phyloP scores from a whole-genome alignment of 2,888 invertebrate species.

The Agrilus biguttatus region DNA sequence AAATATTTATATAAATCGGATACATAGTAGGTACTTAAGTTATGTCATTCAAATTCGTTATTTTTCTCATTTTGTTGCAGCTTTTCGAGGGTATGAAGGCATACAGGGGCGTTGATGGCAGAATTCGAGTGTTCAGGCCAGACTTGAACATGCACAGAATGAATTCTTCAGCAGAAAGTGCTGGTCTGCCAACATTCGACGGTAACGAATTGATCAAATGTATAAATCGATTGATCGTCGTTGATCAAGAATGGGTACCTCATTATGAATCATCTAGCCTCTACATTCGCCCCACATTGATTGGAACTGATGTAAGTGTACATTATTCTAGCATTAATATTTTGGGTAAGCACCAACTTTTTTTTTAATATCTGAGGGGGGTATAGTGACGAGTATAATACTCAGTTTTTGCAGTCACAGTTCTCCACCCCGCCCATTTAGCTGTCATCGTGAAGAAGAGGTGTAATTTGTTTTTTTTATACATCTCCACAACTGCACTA shows the following conservation, averaged over 20 bases:
- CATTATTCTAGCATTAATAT: too few species aligned
- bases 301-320: slow-evolving; percentile 85
- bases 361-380: too few species aligned
- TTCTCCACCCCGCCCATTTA: too few species aligned
- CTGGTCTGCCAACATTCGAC: slow-evolving; percentile 82
- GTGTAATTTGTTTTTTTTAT: too few species aligned
- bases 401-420: too few species aligned
- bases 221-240: slow-evolving; percentile 66
- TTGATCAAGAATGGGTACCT: slow-evolving; percentile 98
- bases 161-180: slow-evolving; percentile 69
- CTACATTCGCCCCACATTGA: slow-evolving; percentile 90
- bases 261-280: slow-evolving; percentile 78
- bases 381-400: too few species aligned
- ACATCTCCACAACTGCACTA: too few species aligned
- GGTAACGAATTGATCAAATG: slow-evolving; percentile 74
- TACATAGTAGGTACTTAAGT: too few species aligned
- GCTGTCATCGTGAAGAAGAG: too few species aligned
- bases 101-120: slow-evolving; percentile 82
- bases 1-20: too few species aligned
- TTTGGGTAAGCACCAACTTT: too few species aligned
- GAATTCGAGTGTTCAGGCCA: slow-evolving; percentile 88
- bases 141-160: slow-evolving; percentile 90
- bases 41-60: slow-evolving; percentile 2
- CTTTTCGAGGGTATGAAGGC: slow-evolving; percentile 98
- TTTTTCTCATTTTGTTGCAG: slow-evolving; percentile 34